Conservation (phyloP, 2,797 vertebrate species). For the Myripristis jacobus region DNA sequence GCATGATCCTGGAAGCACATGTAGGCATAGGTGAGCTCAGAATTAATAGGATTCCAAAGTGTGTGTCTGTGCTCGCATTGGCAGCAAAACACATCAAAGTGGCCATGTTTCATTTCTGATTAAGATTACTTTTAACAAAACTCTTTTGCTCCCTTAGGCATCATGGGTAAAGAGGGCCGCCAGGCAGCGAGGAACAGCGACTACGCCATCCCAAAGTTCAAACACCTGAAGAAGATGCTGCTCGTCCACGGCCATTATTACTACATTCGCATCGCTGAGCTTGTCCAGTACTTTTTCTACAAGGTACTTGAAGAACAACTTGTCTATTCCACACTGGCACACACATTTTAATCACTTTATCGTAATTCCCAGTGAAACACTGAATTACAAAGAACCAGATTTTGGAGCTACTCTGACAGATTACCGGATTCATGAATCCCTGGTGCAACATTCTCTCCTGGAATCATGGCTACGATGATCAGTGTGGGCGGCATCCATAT, state of each 20-base stretch:
- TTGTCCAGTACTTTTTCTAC: constrained; percentile 99
- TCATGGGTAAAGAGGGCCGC: constrained; percentile 98
- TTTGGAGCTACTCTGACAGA: constrained; percentile 69
- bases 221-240: constrained; percentile 98
- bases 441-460: constrained; percentile 63
- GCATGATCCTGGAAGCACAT: constrained; percentile 99
- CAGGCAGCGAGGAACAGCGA: constrained; percentile 99
- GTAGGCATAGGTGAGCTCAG: constrained; percentile 93
- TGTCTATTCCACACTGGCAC: constrained; percentile 19
- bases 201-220: constrained; percentile 98
- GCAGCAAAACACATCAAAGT: neutral
- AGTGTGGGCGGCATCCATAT: constrained; percentile 72
- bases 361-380: constrained; percentile 60
- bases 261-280: constrained; percentile 96
- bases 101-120: constrained; percentile 4
- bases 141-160: constrained; percentile 77
- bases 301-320: constrained; percentile 85
- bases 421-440: constrained; percentile 67
- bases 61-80: neutral
- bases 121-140: neutral
- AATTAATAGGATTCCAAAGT: neutral
- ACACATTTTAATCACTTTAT: constrained; percentile 64
- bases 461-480: constrained; percentile 62
- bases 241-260: constrained; percentile 98
- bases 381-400: constrained; percentile 62